Evolutionary conservation across 2,113 vertebrate genomes (phyloP).

Genomic region (Cichladusa arquata): DNA sequence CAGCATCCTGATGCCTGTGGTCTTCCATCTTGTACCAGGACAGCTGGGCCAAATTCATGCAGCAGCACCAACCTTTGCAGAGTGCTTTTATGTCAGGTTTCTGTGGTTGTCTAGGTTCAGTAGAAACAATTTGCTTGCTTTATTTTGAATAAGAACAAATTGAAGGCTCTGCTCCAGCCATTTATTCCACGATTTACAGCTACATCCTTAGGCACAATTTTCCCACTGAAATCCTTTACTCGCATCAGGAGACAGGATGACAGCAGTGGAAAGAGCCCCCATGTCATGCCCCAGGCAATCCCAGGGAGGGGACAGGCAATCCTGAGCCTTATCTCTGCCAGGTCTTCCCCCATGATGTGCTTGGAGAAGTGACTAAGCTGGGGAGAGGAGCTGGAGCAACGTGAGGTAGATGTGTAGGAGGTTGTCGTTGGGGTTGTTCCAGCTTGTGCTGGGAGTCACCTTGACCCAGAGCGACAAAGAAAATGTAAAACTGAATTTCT

Average conservation of each 20-base stretch:
- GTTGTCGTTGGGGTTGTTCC: conserved; percentile 27
- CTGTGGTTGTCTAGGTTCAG: background rate
- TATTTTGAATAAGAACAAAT: background rate
- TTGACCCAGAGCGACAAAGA: background rate
- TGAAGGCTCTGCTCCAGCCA: background rate
- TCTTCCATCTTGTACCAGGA: background rate
- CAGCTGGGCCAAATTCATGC: background rate
- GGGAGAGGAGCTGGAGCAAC: conserved; percentile 27
- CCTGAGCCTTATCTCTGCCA: background rate
- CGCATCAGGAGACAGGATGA: background rate
- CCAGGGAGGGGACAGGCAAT: background rate
- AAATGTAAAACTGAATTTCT: background rate
- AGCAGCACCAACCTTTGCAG: fast-evolving
- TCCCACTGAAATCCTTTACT: background rate
- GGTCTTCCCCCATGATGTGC: background rate
- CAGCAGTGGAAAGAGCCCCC: background rate
- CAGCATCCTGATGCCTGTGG: background rate
- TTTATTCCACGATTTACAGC: background rate
- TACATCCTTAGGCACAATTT: background rate
- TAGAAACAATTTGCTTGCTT: background rate
- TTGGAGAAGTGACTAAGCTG: conserved; percentile 16
- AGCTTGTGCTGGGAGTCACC: conserved; percentile 14
- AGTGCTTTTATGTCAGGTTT: background rate
- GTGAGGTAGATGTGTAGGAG: conserved; percentile 13
- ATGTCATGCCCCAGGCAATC: background rate